Base-by-base conservation (phyloP, 2,797 vertebrate genomes). In the Molothrus aeneus region DNA sequence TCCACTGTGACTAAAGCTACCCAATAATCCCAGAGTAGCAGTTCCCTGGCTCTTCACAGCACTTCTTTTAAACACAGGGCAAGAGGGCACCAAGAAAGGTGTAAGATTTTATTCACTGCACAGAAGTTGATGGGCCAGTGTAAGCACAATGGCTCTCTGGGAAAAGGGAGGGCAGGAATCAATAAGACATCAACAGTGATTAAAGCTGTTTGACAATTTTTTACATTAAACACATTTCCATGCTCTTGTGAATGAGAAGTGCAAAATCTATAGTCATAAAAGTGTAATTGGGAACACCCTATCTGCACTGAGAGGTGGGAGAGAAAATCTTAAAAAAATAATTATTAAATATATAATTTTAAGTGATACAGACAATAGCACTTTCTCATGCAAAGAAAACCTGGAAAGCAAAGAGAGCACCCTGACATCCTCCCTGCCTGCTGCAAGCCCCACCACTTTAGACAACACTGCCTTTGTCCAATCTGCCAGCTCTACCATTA, bases 191-290 rank as follows among this genome's bases (percentile, higher is more conserved):
- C 95, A 96, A 73, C 93, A 96, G 69, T 96, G 96, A 97, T 97
- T 97, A 97, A 97, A 97, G 95, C 72, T 88, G 84, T 90, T 97
- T 95, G 97, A 97, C 95, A 91, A 47, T 94, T 95, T 97, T 95
- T 95, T 91, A 82, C 96, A 97, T 97, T 96, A 97, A 97, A 97
- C 97, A 96, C 17, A 32, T 91, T 96, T 66, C 91, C 66, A 65
- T 42, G 92, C 90, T 91, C 85, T 88, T 78, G 70, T 96, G 88
- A 95, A 96, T 22, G 81, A 2, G 2, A 96, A 96, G 87, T 54
- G 75, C 86, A 95, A 95, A 97, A 97, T 97, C 97, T 75, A 93
- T 96, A 95, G 87, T 94, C 88, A 92, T 95, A 96, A 93, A 97
- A 95, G 91, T 48, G 60, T 93, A 97, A 94, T 74, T 89, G 95